Conservation (phyloP, 2,113 vertebrate genomes). For the Amblyornis subalaris region DNA sequence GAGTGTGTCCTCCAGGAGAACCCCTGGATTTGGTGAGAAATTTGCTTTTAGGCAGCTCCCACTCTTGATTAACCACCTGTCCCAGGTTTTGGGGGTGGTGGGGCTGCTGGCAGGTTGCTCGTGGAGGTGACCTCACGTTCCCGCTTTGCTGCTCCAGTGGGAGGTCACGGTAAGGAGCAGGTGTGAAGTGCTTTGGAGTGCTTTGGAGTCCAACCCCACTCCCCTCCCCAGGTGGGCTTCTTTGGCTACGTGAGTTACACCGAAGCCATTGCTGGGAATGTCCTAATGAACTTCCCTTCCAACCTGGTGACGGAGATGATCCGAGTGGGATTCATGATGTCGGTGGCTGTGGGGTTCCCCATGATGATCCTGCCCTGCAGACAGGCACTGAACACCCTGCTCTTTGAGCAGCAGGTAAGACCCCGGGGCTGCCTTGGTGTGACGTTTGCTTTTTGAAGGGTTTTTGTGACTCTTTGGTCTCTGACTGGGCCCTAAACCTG, state of each 20-base stretch:
- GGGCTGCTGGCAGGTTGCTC: not conserved
- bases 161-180: not conserved
- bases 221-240: slow-evolving; percentile 87
- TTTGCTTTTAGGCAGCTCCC: not conserved
- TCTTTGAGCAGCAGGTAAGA: slow-evolving; percentile 96
- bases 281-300: slow-evolving; percentile 96
- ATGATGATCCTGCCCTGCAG: slow-evolving; percentile 98
- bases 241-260: slow-evolving; percentile 97
- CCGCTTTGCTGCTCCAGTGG: not conserved
- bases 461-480: not conserved
- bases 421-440: not conserved
- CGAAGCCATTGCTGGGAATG: slow-evolving; percentile 90
- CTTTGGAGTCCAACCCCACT: not conserved
- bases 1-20: not conserved
- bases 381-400: slow-evolving; percentile 94
- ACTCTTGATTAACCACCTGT: fast-evolving
- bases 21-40: not conserved
- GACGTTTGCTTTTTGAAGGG: not conserved
- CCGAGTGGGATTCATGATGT: slow-evolving; percentile 96
- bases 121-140: fast-evolving
- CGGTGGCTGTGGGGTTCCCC: slow-evolving; percentile 93
- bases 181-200: not conserved
- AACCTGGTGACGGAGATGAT: slow-evolving; percentile 96
- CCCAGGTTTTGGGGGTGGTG: not conserved
- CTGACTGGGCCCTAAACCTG: not conserved